A percentile compares a stretch with the other conserved stretches of the same genome.
These are phyloP conservation scores for Volucella bombylans DNA, from an alignment of 2,888 invertebrate species.

Conservation along the genomic window DNA sequence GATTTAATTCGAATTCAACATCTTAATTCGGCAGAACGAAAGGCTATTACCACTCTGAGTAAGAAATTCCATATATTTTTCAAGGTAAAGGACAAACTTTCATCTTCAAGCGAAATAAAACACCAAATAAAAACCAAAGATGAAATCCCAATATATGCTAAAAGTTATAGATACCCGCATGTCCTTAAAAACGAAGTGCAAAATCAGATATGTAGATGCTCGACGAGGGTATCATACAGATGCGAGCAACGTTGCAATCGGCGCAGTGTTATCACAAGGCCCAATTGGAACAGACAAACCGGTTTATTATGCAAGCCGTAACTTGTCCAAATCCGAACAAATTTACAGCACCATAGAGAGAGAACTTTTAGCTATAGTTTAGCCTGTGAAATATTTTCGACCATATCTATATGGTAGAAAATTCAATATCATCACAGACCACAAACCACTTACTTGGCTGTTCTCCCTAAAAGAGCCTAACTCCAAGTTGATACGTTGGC, in stretches of 20 bases:
- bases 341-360: no score
- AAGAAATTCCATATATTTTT: constrained; percentile 25
- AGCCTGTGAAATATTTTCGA: no score
- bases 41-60: constrained; percentile 5
- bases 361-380: no score
- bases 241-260: constrained; percentile 65
- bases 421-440: no score
- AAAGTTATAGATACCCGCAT: constrained; percentile 24
- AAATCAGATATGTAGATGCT: constrained; percentile 39
- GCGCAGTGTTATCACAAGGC: constrained; percentile 63
- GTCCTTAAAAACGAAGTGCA: constrained; percentile 42
- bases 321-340: neutral
- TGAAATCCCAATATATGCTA: constrained; percentile 9
- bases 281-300: constrained; percentile 38
- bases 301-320: constrained; percentile 48
- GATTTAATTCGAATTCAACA: constrained; percentile 10
- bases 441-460: no score
- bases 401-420: no score
- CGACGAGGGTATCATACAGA: no score
- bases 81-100: constrained; percentile 18
- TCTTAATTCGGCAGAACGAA: constrained; percentile 12
- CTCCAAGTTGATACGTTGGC: no score
- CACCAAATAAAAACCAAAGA: constrained; percentile 23
- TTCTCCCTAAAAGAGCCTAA: no score
- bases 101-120: constrained; percentile 20